Evolutionary conservation across 2,888 invertebrate species (phyloP).

Genomic region (Nemotelus pantherinus): DNA sequence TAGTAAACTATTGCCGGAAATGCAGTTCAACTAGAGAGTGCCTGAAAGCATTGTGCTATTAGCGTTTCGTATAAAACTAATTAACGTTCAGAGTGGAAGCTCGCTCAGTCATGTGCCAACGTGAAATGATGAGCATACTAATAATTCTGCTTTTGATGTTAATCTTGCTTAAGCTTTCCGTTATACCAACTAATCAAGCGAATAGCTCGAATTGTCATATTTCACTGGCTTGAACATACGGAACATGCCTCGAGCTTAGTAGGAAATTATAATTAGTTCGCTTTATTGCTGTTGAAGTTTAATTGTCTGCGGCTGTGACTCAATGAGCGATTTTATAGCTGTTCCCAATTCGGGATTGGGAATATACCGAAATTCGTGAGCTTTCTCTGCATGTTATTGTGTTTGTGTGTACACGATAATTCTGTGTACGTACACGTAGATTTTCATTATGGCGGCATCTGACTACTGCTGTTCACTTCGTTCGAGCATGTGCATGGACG

Average conservation of each 20-base stretch:
- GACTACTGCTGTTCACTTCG: no score
- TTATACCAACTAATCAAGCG: neutral
- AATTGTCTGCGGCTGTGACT: no score
- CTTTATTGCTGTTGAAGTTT: no score
- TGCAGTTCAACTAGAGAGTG: neutral
- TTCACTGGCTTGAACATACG: neutral
- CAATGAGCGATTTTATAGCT: no score
- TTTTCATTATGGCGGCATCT: no score
- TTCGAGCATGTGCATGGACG: no score
- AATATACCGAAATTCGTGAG: no score
- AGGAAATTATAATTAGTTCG: neutral
- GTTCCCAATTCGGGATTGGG: no score
- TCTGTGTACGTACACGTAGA: no score
- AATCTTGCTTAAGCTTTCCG: neutral
- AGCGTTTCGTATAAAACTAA: neutral
- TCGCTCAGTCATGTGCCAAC: neutral
- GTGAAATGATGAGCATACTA: neutral
- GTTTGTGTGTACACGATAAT: no score
- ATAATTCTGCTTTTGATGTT: neutral
- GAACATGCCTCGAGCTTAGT: neutral
- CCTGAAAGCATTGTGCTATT: neutral
- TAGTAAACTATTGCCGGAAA: neutral
- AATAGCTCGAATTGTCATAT: neutral
- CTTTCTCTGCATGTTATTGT: no score
- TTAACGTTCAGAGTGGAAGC: neutral